Base-by-base conservation (phyloP, 2,888 invertebrate species). In the Melanostoma scalare region DNA sequence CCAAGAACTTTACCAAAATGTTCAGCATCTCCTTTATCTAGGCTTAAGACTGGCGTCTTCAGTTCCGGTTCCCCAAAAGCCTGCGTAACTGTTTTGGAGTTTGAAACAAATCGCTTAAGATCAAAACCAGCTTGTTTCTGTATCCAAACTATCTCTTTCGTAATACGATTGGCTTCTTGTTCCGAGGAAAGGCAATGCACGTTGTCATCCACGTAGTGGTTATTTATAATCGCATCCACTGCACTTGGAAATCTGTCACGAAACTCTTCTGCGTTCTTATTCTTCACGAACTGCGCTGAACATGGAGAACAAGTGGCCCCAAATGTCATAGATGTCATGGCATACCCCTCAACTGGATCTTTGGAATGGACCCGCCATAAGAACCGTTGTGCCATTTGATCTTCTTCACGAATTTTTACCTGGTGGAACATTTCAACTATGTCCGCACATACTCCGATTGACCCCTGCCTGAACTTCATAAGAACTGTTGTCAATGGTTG, bases 341-440 rank as follows among this genome's bases (percentile, higher is more conserved):
- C 69, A 42, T 86, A 86, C 10, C 77, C 82, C 5, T 80, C 81
- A 0, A 75, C 36, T 2, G 46, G 35, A 0, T 6, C 42, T 9
- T 6, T 4, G 0, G 31, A 10, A 38, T 76, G 42, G 0, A 2
- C 6, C 9, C 87, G 72, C 88, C 88, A 89, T 8, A 89, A 35
- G 82, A 87, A 87, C 9, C 87, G 40, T 73, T 88, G 88, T 0
- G 87, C 58, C 44, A 85, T 56, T 46, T 87, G 87, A 68, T 89
- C 89, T 9, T 85, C 85, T 6, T 79, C 40, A 0, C 63, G 10
- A 2, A 90, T 87, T 6, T 85, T 85, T 0, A 89, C 74, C 44
- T 88, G 89, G 3, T 87, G 75, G 55, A 89, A 89, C 89, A 90
- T 89, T 56, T 90, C 88, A 4, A 75, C 85, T 0, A 90, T 88